Base-by-base conservation (phyloP, 2,888 invertebrate species). In the Eristalis pertinax region DNA sequence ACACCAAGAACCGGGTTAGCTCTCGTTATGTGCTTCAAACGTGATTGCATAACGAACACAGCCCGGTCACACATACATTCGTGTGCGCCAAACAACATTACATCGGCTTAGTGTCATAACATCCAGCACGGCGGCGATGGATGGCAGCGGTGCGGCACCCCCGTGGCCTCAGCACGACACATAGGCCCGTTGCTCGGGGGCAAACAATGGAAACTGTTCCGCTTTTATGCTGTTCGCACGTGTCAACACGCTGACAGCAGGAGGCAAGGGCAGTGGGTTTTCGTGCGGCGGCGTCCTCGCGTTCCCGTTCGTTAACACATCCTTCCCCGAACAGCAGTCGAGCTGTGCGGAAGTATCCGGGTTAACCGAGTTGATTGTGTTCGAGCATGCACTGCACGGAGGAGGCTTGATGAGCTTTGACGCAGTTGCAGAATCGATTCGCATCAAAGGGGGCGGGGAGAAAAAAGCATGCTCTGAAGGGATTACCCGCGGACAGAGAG, bases 71-170 rank as follows among this genome's bases (percentile, higher is more conserved):
- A 78, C 63, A 73, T 63, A 60, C 24, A 58, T 35, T 24, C 26
- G 29, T 43, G 35, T 73, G 63, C 50, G 32, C 43, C 65, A 82
- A 82, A 77, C 69, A 78, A 70, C 74, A 78, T 77, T 82, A 86
- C 85, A 74, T 82, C 67, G 72, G 73, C 69, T 72, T 79, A 78
- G 64, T 79, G 86, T 74, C 86, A 83, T 86, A 86, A 86, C 86
- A 58, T 67, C 43, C 29, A 62, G 13, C 56, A 50, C 32, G n/a
- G 19, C 60, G 32, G 2, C 43, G 43, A 13, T 22, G 26, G 24
- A 26, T 50, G 24, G 69, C 24, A n/a, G n/a, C n/a, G n/a, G n/a
- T n/a, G 29, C 2, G 26, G 56, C 67, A 43, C 41, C 50, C n/a
- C 50, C 24, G 19, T 50, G 50, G 50, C 19, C 50, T 50, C 5